Evolutionary conservation across 1,140 invertebrate genomes (phyloP), one percentile per base, ranked within the genome.

Genomic region (Metaphire vulgaris): DNA sequence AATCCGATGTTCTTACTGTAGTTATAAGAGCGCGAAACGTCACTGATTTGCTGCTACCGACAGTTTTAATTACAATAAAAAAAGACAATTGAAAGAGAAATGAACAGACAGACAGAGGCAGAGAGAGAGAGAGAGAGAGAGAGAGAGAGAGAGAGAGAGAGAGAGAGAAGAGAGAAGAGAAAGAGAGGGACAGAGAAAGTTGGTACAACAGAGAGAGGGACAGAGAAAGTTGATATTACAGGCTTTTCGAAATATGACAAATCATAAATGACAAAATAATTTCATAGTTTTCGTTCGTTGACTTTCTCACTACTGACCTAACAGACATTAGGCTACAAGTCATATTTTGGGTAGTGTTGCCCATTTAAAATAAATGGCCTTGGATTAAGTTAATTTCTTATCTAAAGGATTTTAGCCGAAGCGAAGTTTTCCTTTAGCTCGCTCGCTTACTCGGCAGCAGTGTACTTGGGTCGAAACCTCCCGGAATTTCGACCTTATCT

Each of bases 1-100:
- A 92, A 91, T 0, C 92, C 91, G 1, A 92, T 91, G 0, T 91
- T 92, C 80, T 92, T n/a, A n/a, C n/a, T n/a, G n/a, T 91, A 0
- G 91, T 92, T 0, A 92, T 90, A 87, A 90, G 79, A 85, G 88
- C 71, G 34, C 6, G n/a, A n/a, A n/a, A n/a, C n/a, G n/a, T n/a
- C n/a, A n/a, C n/a, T n/a, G n/a, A n/a, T n/a, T n/a, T n/a, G n/a
- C n/a, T n/a, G n/a, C n/a, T n/a, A n/a, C n/a, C n/a, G n/a, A n/a
- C n/a, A n/a, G n/a, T n/a, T n/a, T n/a, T n/a, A n/a, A n/a, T n/a
- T n/a, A n/a, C n/a, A n/a, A n/a, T n/a, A n/a, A n/a, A n/a, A n/a
- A n/a, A n/a, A n/a, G n/a, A n/a, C n/a, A n/a, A n/a, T n/a, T n/a
- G n/a, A n/a, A n/a, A n/a, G n/a, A n/a, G n/a, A n/a, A n/a, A n/a